Evolutionary conservation across 2,113 vertebrate species (phyloP).

Genomic region (Bufo gargarizans): DNA sequence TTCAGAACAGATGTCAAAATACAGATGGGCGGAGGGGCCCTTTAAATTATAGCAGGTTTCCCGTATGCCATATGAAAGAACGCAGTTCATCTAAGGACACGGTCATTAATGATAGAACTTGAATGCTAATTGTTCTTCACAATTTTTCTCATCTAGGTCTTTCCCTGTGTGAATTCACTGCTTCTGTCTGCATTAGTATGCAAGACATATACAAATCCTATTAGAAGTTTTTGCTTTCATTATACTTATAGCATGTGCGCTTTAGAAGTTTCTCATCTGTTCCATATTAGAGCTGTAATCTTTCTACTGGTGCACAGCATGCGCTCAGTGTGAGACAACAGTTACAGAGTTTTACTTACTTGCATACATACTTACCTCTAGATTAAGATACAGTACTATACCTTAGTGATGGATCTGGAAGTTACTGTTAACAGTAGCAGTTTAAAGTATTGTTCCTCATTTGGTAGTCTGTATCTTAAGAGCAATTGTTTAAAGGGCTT

Average conservation of each 20-base stretch:
- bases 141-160: conserved; percentile 58
- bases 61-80: conserved; percentile 43
- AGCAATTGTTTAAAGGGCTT: too few species aligned
- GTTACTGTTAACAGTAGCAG: neutral
- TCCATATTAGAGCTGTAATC: conserved; percentile 60
- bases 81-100: conserved; percentile 51
- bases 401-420: neutral
- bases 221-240: conserved; percentile 55
- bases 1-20: conserved; percentile 56
- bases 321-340: conserved; percentile 28
- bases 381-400: neutral
- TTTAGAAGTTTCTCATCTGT: conserved; percentile 56
- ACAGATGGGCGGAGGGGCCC: conserved; percentile 55
- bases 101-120: conserved; percentile 59
- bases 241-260: conserved; percentile 48
- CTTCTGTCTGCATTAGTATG: conserved; percentile 58
- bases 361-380: conserved; percentile 20
- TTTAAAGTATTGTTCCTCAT: neutral
- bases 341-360: conserved; percentile 28
- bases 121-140: conserved; percentile 61
- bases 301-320: conserved; percentile 53
- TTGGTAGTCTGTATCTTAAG: neutral
- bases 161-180: conserved; percentile 59
- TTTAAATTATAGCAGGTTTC: conserved; percentile 55
- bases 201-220: conserved; percentile 57